Evolutionary conservation across 2,797 vertebrate genomes (phyloP).

Genomic region (Xenentodon cancila): DNA sequence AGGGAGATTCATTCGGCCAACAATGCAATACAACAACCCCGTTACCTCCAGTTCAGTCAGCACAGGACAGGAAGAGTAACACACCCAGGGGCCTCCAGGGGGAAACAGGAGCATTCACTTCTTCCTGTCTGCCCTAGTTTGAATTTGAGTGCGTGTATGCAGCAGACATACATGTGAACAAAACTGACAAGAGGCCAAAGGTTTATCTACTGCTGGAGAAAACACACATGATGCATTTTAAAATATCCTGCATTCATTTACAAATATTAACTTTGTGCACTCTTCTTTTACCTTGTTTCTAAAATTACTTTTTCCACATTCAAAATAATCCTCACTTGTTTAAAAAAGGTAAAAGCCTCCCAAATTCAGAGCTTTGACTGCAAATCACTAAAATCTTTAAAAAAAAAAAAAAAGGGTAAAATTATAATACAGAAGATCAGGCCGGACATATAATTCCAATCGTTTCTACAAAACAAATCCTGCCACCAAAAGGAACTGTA

Average conservation of each 20-base stretch:
- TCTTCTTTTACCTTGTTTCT: slow-evolving; percentile 31
- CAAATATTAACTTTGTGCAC: slow-evolving; percentile 31
- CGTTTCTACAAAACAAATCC: slow-evolving; percentile 11
- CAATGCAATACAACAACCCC: slow-evolving; percentile 39
- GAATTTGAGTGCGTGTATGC: slow-evolving; percentile 2
- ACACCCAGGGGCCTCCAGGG: slow-evolving; percentile 42
- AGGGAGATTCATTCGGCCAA: slow-evolving; percentile 50
- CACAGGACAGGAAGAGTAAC: slow-evolving; percentile 66
- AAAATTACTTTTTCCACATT: slow-evolving; percentile 17
- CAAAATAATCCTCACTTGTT: not conserved
- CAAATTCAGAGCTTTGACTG: slow-evolving; percentile 6
- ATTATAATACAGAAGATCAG: not conserved
- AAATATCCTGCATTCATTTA: slow-evolving; percentile 69
- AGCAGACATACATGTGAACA: slow-evolving; percentile 16
- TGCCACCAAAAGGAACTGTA: not conserved
- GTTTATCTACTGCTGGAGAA: slow-evolving; percentile 50
- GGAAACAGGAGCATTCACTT: slow-evolving; percentile 65
- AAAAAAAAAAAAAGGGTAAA: slow-evolving; percentile 3
- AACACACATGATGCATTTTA: slow-evolving; percentile 56
- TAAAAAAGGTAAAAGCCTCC: not conserved
- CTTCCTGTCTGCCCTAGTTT: slow-evolving; percentile 28
- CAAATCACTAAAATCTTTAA: slow-evolving; percentile 17
- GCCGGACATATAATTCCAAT: slow-evolving; percentile 9
- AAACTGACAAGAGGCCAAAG: slow-evolving; percentile 54
- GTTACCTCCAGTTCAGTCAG: slow-evolving; percentile 60